Percentiles rank a stretch among this genome's conserved stretches.
These are phyloP conservation scores for Paracanthobrama guichenoti DNA, from an alignment of 2,113 vertebrate species.

Conservation along the genomic window DNA sequence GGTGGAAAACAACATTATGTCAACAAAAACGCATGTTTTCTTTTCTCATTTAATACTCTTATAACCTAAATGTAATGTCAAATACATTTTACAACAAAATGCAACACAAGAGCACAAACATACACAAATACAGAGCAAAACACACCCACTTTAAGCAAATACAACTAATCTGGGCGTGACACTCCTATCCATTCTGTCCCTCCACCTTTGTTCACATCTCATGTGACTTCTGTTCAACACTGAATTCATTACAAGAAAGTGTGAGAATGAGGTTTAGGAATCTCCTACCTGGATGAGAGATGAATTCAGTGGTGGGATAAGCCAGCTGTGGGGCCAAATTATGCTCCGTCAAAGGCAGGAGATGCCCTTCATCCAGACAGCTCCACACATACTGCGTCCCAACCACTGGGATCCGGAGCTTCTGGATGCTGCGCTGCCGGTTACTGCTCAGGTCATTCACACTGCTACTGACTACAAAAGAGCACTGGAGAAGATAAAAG, in stretches of 20 bases:
- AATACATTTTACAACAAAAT: background rate
- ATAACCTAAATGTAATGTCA: background rate
- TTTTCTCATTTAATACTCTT: background rate
- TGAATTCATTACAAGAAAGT: background rate
- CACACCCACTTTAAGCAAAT: constrained; percentile 21
- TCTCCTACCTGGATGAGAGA: constrained; percentile 50
- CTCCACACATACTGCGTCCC: constrained; percentile 74
- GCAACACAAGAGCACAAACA: background rate
- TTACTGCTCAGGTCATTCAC: constrained; percentile 70
- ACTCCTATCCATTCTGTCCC: background rate
- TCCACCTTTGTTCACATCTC: background rate
- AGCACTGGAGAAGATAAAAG: constrained; percentile 75
- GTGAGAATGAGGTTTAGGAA: background rate
- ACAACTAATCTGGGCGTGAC: background rate
- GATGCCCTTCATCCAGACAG: constrained; percentile 71
- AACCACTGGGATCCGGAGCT: constrained; percentile 73
- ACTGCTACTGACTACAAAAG: constrained; percentile 75
- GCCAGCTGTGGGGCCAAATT: constrained; percentile 44
- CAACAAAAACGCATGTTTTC: background rate
- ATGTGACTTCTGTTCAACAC: background rate
- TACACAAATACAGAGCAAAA: background rate
- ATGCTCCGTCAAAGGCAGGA: constrained; percentile 69
- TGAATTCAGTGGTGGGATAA: background rate
- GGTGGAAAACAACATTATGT: background rate
- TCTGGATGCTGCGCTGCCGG: constrained; percentile 71